Percentiles rank a stretch among this genome's conserved stretches.
Conservation (phyloP, 1,140 invertebrate genomes). For the Drosophila sucinea region DNA sequence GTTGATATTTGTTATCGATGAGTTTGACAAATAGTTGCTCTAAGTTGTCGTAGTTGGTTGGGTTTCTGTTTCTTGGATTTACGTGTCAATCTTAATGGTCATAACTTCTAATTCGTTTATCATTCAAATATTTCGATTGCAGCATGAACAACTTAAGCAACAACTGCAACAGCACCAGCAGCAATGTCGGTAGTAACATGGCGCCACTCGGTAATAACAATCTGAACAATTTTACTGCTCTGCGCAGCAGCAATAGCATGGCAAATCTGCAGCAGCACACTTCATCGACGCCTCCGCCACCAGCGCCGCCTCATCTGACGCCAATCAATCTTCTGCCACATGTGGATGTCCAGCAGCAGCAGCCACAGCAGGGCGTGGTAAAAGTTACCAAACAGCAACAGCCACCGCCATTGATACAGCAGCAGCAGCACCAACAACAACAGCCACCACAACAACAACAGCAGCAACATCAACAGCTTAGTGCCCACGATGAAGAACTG, state of each 20-base stretch:
- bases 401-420: not conserved
- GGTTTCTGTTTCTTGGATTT: not conserved
- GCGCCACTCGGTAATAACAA: not conserved
- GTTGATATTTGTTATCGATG: no score
- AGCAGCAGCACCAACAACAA: conserved; percentile 26
- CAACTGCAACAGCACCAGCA: conserved; percentile 28
- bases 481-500: conserved; percentile 73
- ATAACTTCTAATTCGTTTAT: conserved; percentile 1
- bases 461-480: conserved; percentile 48
- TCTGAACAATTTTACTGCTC: conserved; percentile 32
- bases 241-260: conserved; percentile 30
- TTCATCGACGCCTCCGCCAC: conserved; percentile 11
- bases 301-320: conserved; percentile 37
- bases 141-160: conserved; percentile 33
- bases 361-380: conserved; percentile 15
- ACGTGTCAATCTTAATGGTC: not conserved
- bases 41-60: not conserved
- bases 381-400: conserved; percentile 22
- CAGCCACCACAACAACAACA: conserved; percentile 41
- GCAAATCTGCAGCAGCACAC: conserved; percentile 21
- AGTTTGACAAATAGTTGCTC: not conserved
- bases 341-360: conserved; percentile 16
- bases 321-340: conserved; percentile 35
- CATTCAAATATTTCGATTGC: conserved; percentile 2
- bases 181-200: conserved; percentile 19